Evolutionary conservation across 2,797 vertebrate genomes (phyloP).

Genomic region (Sandelia bainsii): DNA sequence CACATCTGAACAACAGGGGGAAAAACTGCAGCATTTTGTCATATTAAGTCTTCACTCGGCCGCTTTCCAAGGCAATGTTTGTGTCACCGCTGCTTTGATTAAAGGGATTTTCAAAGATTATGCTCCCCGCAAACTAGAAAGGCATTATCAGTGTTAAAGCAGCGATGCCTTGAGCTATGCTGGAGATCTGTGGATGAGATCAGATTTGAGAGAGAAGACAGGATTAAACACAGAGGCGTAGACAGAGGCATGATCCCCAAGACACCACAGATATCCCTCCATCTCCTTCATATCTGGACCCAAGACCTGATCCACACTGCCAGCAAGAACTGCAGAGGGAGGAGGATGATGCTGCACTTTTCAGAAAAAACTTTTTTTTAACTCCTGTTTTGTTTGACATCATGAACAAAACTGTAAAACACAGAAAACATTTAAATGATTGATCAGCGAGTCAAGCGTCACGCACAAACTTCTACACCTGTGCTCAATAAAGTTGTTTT

Average conservation of each 20-base stretch:
- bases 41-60: constrained; percentile 43
- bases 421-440: too few species aligned
- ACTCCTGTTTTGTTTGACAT: not conserved
- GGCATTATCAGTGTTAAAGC: constrained; percentile 77
- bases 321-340: too few species aligned
- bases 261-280: constrained; percentile 35
- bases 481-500: too few species aligned
- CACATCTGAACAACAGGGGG: not conserved
- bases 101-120: constrained; percentile 77
- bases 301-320: constrained; percentile 4
- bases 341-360: constrained; percentile 3
- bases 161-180: constrained; percentile 71
- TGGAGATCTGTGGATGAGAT: constrained; percentile 72
- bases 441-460: too few species aligned
- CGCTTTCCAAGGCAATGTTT: constrained; percentile 65
- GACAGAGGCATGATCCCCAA: constrained; percentile 58
- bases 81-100: constrained; percentile 70
- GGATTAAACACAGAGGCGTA: constrained; percentile 77
- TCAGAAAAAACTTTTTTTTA: not conserved
- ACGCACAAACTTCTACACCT: too few species aligned
- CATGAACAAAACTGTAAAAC: not conserved
- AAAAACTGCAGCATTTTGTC: constrained; percentile 21
- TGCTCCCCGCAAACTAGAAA: constrained; percentile 68
- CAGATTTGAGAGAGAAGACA: constrained; percentile 66
- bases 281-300: constrained; percentile 48